Base-by-base conservation (phyloP, 2,888 invertebrate species). In the Plagiodera versicolora region DNA sequence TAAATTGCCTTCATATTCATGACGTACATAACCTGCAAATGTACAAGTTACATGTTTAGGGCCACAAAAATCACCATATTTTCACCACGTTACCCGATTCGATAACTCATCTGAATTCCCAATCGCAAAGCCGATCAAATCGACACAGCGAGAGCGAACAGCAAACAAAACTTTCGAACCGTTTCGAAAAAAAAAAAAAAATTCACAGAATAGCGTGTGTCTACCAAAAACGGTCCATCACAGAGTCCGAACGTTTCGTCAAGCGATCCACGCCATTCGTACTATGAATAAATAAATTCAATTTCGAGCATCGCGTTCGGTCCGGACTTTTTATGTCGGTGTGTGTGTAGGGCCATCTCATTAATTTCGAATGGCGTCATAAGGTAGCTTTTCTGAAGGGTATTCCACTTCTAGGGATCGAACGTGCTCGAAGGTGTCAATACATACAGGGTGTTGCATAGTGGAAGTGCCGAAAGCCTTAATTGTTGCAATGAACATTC, bases 281-380 rank as follows among this genome's bases (percentile, higher is more conserved):
- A 56, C 50, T 56, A 66, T 66, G 66, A 66, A 66, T 66, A 66
- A 66, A 64, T 66, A 66, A 66, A 66, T 66, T 66, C 66, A 64
- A 66, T 66, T 66, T 63, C 49, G 55, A 47, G 50, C 55, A 51
- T 60, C 57, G 65, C 39, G 58, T 63, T 58, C 49, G 61, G 55
- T 56, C 63, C 58, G 20, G 55, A 45, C 44, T 32, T 56, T 58
- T 58, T 62, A 61, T 61, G 61, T 58, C 58, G 46, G 47, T 47
- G 32, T 20, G 28, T 44, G 17, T 52, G 58, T 45, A 51, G 54
- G 35, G 28, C 54, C 59, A 64, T 61, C 57, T 17, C 57, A 61
- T 64, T 59, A 61, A 64, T 61, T 61, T 64, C 61, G 57, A 57
- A 61, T 60, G 54, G 50, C 58, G 35, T 54, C 54, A 44, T 39